Evolutionary conservation across 2,113 vertebrate genomes (phyloP).

Genomic region (Dinomys branickii): DNA sequence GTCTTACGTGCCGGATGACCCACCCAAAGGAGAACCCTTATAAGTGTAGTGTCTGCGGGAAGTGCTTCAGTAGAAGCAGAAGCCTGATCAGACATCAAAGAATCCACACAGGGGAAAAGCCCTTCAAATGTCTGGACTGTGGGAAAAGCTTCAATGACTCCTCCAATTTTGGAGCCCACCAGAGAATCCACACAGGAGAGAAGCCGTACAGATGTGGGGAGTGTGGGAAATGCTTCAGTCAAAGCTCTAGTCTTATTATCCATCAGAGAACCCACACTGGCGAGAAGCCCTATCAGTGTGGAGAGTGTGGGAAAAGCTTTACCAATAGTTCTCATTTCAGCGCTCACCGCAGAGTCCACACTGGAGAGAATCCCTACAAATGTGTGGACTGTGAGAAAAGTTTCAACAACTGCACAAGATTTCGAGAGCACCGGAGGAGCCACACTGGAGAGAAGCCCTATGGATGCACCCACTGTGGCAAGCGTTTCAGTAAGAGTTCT

Average conservation of each 20-base stretch:
- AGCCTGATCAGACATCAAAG: conserved; percentile 83
- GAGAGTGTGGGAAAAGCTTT: conserved; percentile 86
- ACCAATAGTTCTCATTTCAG: conserved; percentile 91
- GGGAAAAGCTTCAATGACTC: conserved; percentile 83
- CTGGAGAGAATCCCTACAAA: conserved; percentile 89
- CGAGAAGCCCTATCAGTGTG: conserved; percentile 81
- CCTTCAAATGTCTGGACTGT: conserved; percentile 82
- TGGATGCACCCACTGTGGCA: conserved; percentile 84
- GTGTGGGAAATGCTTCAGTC: conserved; percentile 81
- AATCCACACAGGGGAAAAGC: conserved; percentile 81
- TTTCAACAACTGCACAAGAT: conserved; percentile 90
- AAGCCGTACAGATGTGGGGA: conserved; percentile 80
- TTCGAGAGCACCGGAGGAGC: conserved; percentile 91
- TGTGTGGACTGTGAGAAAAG: conserved; percentile 92
- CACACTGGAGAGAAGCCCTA: conserved; percentile 91
- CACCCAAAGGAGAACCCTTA: conserved; percentile 81
- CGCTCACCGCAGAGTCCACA: conserved; percentile 91
- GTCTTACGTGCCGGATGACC: conserved; percentile 68
- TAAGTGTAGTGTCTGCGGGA: conserved; percentile 76
- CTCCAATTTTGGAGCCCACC: conserved; percentile 82
- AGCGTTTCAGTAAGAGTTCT: conserved; percentile 83
- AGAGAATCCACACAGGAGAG: conserved; percentile 80
- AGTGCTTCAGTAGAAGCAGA: conserved; percentile 78
- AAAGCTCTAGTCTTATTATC: conserved; percentile 80
- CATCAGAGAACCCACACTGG: conserved; percentile 82